Evolutionary conservation across 2,113 vertebrate species (phyloP), one percentile per base, ranked within the genome.

Genomic region (Perognathus longimembris): DNA sequence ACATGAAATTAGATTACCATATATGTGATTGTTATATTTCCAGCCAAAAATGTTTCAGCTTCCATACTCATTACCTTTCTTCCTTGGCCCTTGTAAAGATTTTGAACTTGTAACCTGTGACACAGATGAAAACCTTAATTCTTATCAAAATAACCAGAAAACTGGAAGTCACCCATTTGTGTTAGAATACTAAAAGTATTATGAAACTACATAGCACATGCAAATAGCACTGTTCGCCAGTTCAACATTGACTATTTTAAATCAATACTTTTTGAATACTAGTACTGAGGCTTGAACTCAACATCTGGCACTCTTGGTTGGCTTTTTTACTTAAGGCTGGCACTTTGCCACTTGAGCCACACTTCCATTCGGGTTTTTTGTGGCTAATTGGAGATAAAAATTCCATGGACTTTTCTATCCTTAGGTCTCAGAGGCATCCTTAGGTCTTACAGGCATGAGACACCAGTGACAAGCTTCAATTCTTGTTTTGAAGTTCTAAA

Each of bases 401-500:
- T n/a, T n/a, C n/a, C n/a, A n/a, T n/a, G n/a, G n/a, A n/a, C n/a
- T n/a, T n/a, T n/a, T n/a, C n/a, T n/a, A n/a, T n/a, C n/a, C n/a
- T n/a, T n/a, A n/a, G n/a, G n/a, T n/a, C n/a, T n/a, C n/a, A n/a
- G n/a, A n/a, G n/a, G n/a, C n/a, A n/a, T n/a, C n/a, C n/a, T n/a
- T n/a, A n/a, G n/a, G n/a, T n/a, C n/a, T n/a, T n/a, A n/a, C n/a
- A n/a, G n/a, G n/a, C n/a, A n/a, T n/a, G n/a, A n/a, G n/a, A n/a
- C n/a, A n/a, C n/a, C n/a, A n/a, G n/a, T n/a, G n/a, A n/a, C n/a
- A n/a, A n/a, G n/a, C n/a, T n/a, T 78, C 24, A 93, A 71, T 50
- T 95, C 1, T 79, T 82, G 6, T 57, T 89, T 86, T 79, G 84
- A 74, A 89, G 91, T 93, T 84, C 85, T 92, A 81, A 93, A 84